Evolutionary conservation across 2,888 invertebrate genomes (phyloP).

Genomic region (Xylocampa areola): DNA sequence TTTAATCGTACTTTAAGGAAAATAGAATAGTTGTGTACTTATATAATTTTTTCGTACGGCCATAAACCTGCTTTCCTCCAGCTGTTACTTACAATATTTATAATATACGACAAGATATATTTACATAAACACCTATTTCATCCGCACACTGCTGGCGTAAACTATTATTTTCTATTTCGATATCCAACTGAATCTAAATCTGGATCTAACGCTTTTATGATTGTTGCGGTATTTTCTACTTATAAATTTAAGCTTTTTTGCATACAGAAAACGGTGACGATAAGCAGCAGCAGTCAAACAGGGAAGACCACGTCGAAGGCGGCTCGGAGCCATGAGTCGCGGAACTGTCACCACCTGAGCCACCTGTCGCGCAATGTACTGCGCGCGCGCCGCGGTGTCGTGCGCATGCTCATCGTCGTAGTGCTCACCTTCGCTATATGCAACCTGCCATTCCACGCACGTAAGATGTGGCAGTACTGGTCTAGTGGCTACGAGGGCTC

Average conservation of each 20-base stretch:
- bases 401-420: constrained; percentile 96
- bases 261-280: constrained; percentile 58
- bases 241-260: constrained; percentile 9
- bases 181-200: too few relatives aligned
- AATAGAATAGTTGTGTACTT: too few relatives aligned
- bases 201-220: too few relatives aligned
- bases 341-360: constrained; percentile 91
- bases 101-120: too few relatives aligned
- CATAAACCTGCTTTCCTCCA: too few relatives aligned
- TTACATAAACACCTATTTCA: too few relatives aligned
- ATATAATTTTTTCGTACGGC: too few relatives aligned
- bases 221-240: neutral
- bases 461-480: constrained; percentile 97
- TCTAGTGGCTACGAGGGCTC: constrained; percentile 92
- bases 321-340: constrained; percentile 78
- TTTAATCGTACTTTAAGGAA: too few relatives aligned
- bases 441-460: constrained; percentile 96
- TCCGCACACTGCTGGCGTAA: too few relatives aligned
- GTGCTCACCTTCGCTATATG: constrained; percentile 96
- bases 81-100: too few relatives aligned
- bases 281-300: constrained; percentile 61
- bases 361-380: constrained; percentile 94
- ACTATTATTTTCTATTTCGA: too few relatives aligned
- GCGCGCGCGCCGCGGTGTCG: constrained; percentile 95
- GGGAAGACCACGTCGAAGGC: constrained; percentile 75